A percentile compares a stretch with the other conserved stretches of the same genome.
These are phyloP conservation scores for Esox lucius DNA, from an alignment of 2,797 vertebrate species.

Conservation along the genomic window DNA sequence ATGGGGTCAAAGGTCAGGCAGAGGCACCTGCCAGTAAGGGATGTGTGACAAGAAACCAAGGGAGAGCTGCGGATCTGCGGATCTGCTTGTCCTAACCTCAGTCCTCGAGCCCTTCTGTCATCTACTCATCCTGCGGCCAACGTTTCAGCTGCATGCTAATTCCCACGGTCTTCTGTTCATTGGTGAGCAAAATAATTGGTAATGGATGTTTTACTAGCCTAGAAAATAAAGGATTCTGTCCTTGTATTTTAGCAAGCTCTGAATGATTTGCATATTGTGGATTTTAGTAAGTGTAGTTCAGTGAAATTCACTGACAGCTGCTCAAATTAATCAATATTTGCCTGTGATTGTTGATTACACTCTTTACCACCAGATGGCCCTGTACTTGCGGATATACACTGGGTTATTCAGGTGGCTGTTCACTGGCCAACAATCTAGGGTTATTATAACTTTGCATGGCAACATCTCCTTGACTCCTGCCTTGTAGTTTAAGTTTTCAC, in stretches of 20 bases:
- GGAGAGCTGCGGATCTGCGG: slow-evolving; percentile 67
- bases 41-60: slow-evolving; percentile 48
- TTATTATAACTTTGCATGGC: not conserved
- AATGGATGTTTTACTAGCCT: slow-evolving; percentile 21
- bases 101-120: slow-evolving; percentile 53
- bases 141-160: slow-evolving; percentile 81
- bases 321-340: not conserved
- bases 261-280: too few species aligned
- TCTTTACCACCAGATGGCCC: slow-evolving; percentile 24
- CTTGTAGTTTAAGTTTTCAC: not conserved
- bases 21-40: slow-evolving; percentile 74
- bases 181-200: slow-evolving; percentile 34
- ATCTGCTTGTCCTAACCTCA: slow-evolving; percentile 44
- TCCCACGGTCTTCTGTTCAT: slow-evolving; percentile 37
- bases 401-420: not conserved
- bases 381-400: not conserved
- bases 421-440: not conserved
- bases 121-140: slow-evolving; percentile 54
- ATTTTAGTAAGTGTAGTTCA: not conserved
- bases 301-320: slow-evolving; percentile 1
- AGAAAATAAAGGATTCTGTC: not conserved
- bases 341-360: not conserved
- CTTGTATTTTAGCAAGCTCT: not conserved
- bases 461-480: not conserved
- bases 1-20: slow-evolving; percentile 63